These are phyloP conservation scores for Micropterix aruncella DNA, from an alignment of 2,888 invertebrate species.

Conservation along the genomic window DNA sequence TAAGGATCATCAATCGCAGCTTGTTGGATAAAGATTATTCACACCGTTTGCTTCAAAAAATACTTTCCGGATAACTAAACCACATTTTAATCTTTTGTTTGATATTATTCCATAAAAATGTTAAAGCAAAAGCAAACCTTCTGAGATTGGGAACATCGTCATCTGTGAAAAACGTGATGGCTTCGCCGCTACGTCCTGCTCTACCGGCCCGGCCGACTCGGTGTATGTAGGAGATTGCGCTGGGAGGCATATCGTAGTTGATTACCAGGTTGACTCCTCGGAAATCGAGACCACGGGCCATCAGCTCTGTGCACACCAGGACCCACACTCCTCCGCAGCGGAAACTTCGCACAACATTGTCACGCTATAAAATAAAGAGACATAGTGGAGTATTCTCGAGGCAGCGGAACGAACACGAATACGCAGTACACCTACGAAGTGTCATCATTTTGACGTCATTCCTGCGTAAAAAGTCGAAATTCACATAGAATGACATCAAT, in stretches of 20 bases:
- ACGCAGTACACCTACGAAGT: too few relatives aligned
- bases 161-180: constrained; percentile 89
- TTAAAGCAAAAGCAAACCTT: constrained; percentile 39
- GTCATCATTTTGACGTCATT: too few relatives aligned
- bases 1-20: too few relatives aligned
- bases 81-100: too few relatives aligned
- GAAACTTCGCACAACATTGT: constrained; percentile 82
- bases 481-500: too few relatives aligned
- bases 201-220: constrained; percentile 77
- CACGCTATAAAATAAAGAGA: constrained; percentile 50
- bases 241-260: constrained; percentile 94
- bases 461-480: too few relatives aligned
- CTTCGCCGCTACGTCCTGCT: constrained; percentile 77
- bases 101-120: background rate
- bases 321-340: constrained; percentile 91
- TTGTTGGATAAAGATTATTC: too few relatives aligned
- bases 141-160: constrained; percentile 76
- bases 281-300: constrained; percentile 95
- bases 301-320: constrained; percentile 90
- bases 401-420: too few relatives aligned
- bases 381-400: too few relatives aligned
- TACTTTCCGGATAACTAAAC: too few relatives aligned
- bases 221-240: constrained; percentile 82
- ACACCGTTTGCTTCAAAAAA: too few relatives aligned
- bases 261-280: constrained; percentile 91